Conservation (phyloP, 2,113 vertebrate species). For the Salvelinus namaycush region DNA sequence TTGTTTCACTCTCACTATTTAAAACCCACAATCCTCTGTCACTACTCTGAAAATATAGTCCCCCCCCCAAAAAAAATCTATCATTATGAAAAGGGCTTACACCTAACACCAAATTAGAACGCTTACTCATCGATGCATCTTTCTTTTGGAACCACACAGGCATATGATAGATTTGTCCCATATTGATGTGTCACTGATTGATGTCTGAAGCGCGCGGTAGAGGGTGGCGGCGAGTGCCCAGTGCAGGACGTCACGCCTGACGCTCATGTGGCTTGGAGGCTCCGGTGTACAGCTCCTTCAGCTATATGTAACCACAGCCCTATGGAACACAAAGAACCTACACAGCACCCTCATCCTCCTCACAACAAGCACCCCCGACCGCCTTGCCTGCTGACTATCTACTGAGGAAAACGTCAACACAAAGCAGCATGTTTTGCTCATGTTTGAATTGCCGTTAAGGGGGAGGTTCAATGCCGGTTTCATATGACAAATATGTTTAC, state of each 20-base stretch:
- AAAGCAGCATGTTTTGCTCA: constrained; percentile 6
- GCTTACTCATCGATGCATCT: not conserved
- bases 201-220: constrained; percentile 79
- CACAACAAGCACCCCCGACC: constrained; percentile 16
- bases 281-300: constrained; percentile 12
- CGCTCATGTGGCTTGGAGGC: constrained; percentile 1
- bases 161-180: constrained; percentile 99
- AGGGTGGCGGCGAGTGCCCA: constrained; percentile 11
- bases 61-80: not conserved
- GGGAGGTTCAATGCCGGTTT: not conserved
- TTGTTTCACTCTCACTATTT: not conserved
- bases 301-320: constrained; percentile 35
- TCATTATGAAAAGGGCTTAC: not conserved
- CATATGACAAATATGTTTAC: not conserved
- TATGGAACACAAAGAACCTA: constrained; percentile 30
- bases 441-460: not conserved
- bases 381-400: constrained; percentile 20
- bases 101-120: too few relatives aligned
- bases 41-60: not conserved
- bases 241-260: not conserved
- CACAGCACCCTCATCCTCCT: not conserved
- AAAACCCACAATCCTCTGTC: not conserved
- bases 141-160: constrained; percentile 67
- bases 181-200: constrained; percentile 94
- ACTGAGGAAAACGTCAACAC: constrained; percentile 17